These are phyloP conservation scores for Cryptus viduatorius DNA, from an alignment of 2,888 invertebrate genomes.

Conservation along the genomic window DNA sequence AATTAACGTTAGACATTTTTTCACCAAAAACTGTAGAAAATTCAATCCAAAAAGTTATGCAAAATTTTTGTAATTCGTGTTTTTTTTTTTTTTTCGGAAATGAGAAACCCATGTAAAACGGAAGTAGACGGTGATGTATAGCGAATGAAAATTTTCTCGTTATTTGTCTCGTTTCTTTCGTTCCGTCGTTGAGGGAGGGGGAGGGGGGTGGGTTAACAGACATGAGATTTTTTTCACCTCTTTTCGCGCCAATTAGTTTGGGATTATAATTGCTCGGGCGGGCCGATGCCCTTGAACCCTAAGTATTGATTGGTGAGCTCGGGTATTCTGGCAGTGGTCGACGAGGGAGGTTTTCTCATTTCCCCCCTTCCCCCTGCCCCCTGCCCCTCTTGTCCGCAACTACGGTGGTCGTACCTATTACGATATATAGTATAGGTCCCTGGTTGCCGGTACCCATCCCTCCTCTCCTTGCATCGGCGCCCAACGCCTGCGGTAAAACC, in stretches of 20 bases:
- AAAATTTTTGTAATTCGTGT: not conserved
- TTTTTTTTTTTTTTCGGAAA: not conserved
- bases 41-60: too few species aligned
- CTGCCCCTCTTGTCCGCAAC: conserved; percentile 74
- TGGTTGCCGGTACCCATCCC: conserved; percentile 60
- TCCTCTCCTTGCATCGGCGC: conserved; percentile 55
- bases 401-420: conserved; percentile 50
- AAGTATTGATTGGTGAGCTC: conserved; percentile 84
- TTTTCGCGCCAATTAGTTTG: conserved; percentile 80
- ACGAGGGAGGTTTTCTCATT: conserved; percentile 65
- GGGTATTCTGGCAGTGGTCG: conserved; percentile 80
- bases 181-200: not conserved
- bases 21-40: too few species aligned
- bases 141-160: conserved; percentile 14
- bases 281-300: conserved; percentile 85
- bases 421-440: conserved; percentile 33
- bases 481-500: conserved; percentile 64
- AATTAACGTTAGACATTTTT: too few species aligned
- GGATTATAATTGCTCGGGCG: conserved; percentile 84
- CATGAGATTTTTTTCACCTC: conserved; percentile 35
- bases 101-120: not conserved
- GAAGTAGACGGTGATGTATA: not conserved
- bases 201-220: not conserved
- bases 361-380: conserved; percentile 64
- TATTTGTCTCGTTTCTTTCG: conserved; percentile 7